Percentiles rank a stretch among this genome's conserved stretches.
Conservation (phyloP, 2,888 invertebrate species). For the Polydesmus complanatus region DNA sequence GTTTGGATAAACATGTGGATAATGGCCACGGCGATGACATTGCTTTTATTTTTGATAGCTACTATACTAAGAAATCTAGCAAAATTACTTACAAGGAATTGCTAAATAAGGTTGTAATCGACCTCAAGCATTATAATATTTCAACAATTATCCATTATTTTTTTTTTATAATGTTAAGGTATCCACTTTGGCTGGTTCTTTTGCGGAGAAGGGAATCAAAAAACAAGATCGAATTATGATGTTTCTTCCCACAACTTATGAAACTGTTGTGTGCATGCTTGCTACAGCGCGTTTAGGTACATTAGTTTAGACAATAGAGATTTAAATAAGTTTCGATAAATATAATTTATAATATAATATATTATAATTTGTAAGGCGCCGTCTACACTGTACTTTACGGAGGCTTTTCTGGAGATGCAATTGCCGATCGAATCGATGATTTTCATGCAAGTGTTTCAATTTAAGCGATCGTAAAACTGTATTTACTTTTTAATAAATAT, state of each 20-base stretch:
- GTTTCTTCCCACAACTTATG: neutral
- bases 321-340: neutral
- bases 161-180: neutral
- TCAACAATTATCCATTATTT: neutral
- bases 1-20: conserved; percentile 74
- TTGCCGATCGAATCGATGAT: conserved; percentile 58
- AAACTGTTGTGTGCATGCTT: neutral
- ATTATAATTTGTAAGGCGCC: neutral
- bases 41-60: conserved; percentile 82
- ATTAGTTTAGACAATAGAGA: neutral
- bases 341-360: no score
- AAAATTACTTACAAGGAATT: conserved; percentile 69
- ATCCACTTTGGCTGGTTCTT: neutral
- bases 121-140: neutral
- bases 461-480: neutral
- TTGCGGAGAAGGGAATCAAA: neutral
- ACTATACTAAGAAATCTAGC: conserved; percentile 59
- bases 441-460: conserved; percentile 35
- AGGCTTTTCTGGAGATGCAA: conserved; percentile 22
- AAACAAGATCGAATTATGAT: neutral
- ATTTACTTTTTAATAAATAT: neutral
- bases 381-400: neutral
- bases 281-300: neutral
- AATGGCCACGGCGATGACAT: conserved; percentile 60
- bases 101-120: conserved; percentile 50